Evolutionary conservation across 2,797 vertebrate species (phyloP).

Genomic region (Sphenodon punctatus): DNA sequence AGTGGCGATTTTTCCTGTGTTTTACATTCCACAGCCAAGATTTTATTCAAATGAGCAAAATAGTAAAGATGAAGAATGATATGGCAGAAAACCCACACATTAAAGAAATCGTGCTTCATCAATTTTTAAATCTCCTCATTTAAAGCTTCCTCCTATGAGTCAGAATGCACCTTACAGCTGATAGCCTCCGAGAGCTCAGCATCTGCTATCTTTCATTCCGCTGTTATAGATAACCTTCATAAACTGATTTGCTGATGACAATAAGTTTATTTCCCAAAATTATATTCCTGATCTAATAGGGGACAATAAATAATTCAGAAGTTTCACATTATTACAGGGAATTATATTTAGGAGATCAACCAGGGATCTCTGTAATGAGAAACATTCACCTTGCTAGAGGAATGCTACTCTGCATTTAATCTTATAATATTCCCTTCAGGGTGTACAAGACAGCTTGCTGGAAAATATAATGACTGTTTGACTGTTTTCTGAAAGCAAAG

Average conservation of each 20-base stretch:
- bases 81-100: background rate
- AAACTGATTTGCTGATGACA: conserved; percentile 74
- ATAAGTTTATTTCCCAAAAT: conserved; percentile 79
- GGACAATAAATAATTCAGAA: conserved; percentile 81
- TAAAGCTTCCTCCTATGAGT: conserved; percentile 44
- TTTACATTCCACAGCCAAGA: no score
- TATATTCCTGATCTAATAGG: conserved; percentile 78
- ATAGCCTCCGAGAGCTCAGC: conserved; percentile 45
- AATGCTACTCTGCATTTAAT: conserved; percentile 77
- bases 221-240: conserved; percentile 71
- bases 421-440: conserved; percentile 79
- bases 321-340: conserved; percentile 76
- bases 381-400: conserved; percentile 75
- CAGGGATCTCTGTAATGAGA: conserved; percentile 75
- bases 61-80: conserved; percentile 19
- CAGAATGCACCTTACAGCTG: conserved; percentile 50
- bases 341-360: conserved; percentile 79
- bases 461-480: conserved; percentile 72
- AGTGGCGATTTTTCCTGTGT: no score
- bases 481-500: conserved; percentile 69
- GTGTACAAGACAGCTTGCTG: conserved; percentile 73
- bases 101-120: conserved; percentile 48
- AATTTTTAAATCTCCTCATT: conserved; percentile 63
- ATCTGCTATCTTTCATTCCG: conserved; percentile 69
- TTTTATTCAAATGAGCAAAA: conserved; percentile 22